Base-by-base conservation (phyloP, 2,797 vertebrate species). In the Melopsittacus undulatus region DNA sequence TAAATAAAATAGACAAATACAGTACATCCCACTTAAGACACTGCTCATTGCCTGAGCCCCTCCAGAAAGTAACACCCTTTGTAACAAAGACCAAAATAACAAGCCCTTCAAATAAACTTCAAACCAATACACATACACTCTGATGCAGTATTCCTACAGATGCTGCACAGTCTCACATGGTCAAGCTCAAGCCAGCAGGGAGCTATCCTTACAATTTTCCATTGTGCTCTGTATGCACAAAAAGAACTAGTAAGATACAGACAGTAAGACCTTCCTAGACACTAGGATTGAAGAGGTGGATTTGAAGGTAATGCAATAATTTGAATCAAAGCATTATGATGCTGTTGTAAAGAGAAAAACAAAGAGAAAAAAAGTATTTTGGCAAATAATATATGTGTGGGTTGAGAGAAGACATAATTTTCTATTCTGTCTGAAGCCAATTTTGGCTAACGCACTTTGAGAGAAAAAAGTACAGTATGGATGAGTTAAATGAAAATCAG, bases 31-130 rank as follows among this genome's bases (percentile, higher is more conserved):
- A 67, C 67, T 77, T 77, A 74, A 52, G 56, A 91, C n/a, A 85
- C 13, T 49, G 32, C 11, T 83, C 32, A 57, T 13, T 80, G 73
- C 76, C 32, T 59, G 32, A 94, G 43, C 11, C 40, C 84, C 54
- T 78, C 21, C 42, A 88, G 78, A 87, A 48, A 21, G 4, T 20
- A 90, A 46, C 0, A 1, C 78, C 59, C 46, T 94, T 78, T 54
- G 30, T 59, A 86, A 68, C 10, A 56, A 90, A 81, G 48, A 75
- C 42, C 18, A 66, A 94, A 91, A 86, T 46, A 90, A 90, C 32
- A 90, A 90, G 36, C 8, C 62, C 43, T 92, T 86, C 85, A 81
- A 73, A 64, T 94, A 88, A 76, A 17, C 90, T 88, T 63, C 34
- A 74, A 85, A 81, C 9, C n/a, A 77, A 85, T 57, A 40, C 49